Evolutionary conservation across 2,113 vertebrate species (phyloP).

Genomic region (Neolamprologus toae): DNA sequence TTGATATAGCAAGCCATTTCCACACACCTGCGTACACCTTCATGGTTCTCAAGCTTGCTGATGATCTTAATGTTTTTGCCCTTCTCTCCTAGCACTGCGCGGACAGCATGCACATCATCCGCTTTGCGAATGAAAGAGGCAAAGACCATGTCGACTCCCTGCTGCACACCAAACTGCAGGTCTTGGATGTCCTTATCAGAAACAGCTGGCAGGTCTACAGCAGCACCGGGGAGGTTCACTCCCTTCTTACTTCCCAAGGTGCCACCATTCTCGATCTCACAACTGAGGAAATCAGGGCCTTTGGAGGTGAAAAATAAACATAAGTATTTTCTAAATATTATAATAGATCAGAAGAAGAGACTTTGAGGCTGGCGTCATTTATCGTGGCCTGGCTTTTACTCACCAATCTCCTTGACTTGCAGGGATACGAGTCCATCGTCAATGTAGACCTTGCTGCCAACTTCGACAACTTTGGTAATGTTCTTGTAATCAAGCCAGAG

Average conservation of each 20-base stretch:
- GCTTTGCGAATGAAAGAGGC: constrained; percentile 98
- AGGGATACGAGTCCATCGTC: constrained; percentile 95
- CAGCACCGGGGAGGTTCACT: constrained; percentile 91
- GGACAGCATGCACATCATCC: constrained; percentile 84
- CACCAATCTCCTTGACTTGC: constrained; percentile 86
- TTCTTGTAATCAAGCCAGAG: constrained; percentile 99
- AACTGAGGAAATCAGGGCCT: constrained; percentile 82
- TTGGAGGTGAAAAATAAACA: neutral
- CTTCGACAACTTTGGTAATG: constrained; percentile 83
- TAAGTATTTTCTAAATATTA: neutral
- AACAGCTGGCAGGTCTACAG: constrained; percentile 90
- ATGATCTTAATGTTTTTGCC: constrained; percentile 98
- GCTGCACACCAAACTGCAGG: constrained; percentile 85
- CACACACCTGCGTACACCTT: constrained; percentile 90
- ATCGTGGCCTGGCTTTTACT: constrained; percentile 13
- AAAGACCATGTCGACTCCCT: constrained; percentile 96
- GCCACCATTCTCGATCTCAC: constrained; percentile 89
- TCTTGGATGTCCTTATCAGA: constrained; percentile 90
- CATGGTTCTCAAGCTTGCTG: constrained; percentile 98
- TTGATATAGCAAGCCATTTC: neutral
- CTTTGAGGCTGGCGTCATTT: neutral
- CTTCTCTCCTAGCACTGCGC: constrained; percentile 91
- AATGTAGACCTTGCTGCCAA: constrained; percentile 92
- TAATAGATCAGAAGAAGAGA: neutral
- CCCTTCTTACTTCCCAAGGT: constrained; percentile 95